Percentiles rank a stretch among this genome's conserved stretches.
Evolutionary conservation across 1,140 invertebrate genomes (phyloP).

Genomic region (Halesus radiatus): DNA sequence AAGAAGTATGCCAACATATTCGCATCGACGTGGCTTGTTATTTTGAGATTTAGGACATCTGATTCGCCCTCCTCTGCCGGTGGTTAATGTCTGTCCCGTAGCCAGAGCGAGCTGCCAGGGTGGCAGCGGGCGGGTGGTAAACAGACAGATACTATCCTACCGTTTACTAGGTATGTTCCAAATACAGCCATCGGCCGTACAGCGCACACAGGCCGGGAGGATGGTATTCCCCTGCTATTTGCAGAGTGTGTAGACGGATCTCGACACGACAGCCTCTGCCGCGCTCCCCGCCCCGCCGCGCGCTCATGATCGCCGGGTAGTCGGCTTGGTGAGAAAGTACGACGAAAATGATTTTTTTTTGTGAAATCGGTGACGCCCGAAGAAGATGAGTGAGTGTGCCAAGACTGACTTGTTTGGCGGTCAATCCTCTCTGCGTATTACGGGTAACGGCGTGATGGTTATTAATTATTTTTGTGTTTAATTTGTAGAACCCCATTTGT

Average conservation of each 20-base stretch:
- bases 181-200: too few relatives aligned
- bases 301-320: conserved; percentile 28
- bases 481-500: too few relatives aligned
- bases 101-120: conserved; percentile 20
- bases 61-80: conserved; percentile 9
- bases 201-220: background rate
- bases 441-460: too few relatives aligned
- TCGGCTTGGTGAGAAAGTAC: conserved; percentile 9
- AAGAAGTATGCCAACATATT: too few relatives aligned
- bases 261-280: conserved; percentile 1
- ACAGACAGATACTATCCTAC: too few relatives aligned
- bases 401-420: too few relatives aligned
- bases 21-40: background rate
- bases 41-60: too few relatives aligned
- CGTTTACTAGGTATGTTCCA: too few relatives aligned
- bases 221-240: conserved; percentile 28
- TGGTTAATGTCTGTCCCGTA: conserved; percentile 32
- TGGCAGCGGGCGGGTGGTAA: background rate
- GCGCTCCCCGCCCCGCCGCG: conserved; percentile 12
- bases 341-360: background rate
- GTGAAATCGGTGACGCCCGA: too few relatives aligned
- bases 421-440: too few relatives aligned
- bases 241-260: conserved; percentile 20
- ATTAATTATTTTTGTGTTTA: too few relatives aligned
- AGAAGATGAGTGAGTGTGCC: too few relatives aligned